Evolutionary conservation across 2,888 invertebrate species (phyloP), one percentile per base, ranked within the genome.

Genomic region (Prosopocoilus inquinatus): DNA sequence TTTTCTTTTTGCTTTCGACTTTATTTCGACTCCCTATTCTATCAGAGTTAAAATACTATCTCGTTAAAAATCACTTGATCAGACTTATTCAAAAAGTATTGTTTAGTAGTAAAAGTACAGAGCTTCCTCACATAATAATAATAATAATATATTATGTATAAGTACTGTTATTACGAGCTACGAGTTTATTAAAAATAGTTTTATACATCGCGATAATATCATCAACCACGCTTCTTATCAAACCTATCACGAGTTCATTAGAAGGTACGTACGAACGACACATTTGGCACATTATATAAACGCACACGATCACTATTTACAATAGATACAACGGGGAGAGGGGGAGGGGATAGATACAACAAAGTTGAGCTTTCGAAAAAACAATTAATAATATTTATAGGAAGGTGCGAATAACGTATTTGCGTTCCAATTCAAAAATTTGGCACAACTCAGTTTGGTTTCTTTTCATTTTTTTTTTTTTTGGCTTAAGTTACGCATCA

Each of bases 101-200:
- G 7, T 43, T 39, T 50, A 16, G 11, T n/a, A 13, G 20, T 32
- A 13, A 20, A 11, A 43, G 33, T 39, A 32, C 11, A 9, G n/a
- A 20, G 44, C 41, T 36, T 45, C 44, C 44, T 41, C 46, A 43
- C 28, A 47, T 20, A 38, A 55, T 50, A n/a, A n/a, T n/a, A n/a
- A n/a, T n/a, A n/a, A n/a, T n/a, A n/a, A n/a, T n/a, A n/a, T n/a
- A n/a, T n/a, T n/a, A 55, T 44, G 15, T 55, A 44, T 50, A n/a
- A n/a, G n/a, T n/a, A 55, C 13, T 45, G 38, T 50, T 45, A n/a
- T n/a, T 61, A 62, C 55, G 49, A 55, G 55, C 59, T 62, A 59
- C 48, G 44, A 58, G 61, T 59, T n/a, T 64, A 64, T 61, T 62
- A 64, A 64, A 62, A 64, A 62, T 64, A 64, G 59, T 60, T 63